Evolutionary conservation across 2,797 vertebrate genomes (phyloP), one percentile per base, ranked within the genome.

Genomic region (Periparus ater): DNA sequence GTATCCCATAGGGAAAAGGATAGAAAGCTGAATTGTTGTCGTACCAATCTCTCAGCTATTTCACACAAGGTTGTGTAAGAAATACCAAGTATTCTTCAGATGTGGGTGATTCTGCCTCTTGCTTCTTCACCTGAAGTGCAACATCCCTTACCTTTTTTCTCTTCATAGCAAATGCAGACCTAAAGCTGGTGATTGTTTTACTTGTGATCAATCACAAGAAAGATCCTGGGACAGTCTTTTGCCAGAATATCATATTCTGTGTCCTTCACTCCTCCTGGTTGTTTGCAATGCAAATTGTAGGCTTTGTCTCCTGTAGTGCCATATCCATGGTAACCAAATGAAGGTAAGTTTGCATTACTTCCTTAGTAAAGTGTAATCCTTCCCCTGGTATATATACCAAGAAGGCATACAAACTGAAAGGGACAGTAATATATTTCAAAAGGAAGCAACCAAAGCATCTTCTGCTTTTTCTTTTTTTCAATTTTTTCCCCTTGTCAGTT

Each of bases 231-330:
- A 87, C 74, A 30, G 38, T 91, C 86, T 96, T 96, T 80, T 91
- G 63, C 63, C 80, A 68, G 96, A 96, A 96, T 97, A 97, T 81
- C 93, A 95, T 94, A 74, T 73, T 96, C 84, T 67, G 61, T 92
- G 86, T 95, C 96, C 96, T 97, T 97, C 94, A 73, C 91, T 95
- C 62, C 80, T 96, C 93, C 76, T 84, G 73, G 88, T 88, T 94
- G 95, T 98, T 98, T 98, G 98, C 97, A 98, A 98, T 98, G 97
- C 97, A 98, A 98, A 98, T 98, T 85, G 68, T 47, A 57, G 40
- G 82, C 76, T 96, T 97, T 96, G 95, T 96, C 93, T 93, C 89
- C 91, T 72, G 32, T 66, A 67, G 91, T 92, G 76, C 93, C 80
- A 97, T 97, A 97, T 96, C 98, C 97, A 98, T 98, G 97, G 98